Conservation (phyloP, 2,113 vertebrate species). For the Hymenochirus boettgeri region DNA sequence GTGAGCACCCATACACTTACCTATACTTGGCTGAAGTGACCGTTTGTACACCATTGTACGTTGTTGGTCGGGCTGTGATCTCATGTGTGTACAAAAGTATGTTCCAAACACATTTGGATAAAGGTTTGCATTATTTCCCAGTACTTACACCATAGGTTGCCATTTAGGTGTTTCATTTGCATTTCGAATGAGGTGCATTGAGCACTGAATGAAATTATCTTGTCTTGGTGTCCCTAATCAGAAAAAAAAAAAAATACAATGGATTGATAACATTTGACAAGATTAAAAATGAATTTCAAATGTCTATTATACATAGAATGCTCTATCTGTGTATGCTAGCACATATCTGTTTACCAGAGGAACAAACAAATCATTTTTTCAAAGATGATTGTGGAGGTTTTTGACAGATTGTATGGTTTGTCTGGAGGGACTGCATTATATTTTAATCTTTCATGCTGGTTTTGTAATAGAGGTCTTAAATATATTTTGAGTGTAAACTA, state of each 20-base stretch:
- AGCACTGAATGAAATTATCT: too few relatives aligned
- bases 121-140: too few relatives aligned
- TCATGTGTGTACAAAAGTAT: too few relatives aligned
- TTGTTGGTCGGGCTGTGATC: too few relatives aligned
- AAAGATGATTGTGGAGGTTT: conserved; percentile 25
- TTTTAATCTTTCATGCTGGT: conserved; percentile 40
- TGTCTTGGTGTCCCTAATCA: too few relatives aligned
- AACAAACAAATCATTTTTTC: conserved; percentile 15
- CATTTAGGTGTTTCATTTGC: too few relatives aligned
- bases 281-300: conserved; percentile 20
- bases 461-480: conserved; percentile 42
- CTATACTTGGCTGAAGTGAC: too few relatives aligned
- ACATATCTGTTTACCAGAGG: conserved; percentile 11
- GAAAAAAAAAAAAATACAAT: not conserved
- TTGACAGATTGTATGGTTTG: conserved; percentile 33
- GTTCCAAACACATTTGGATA: too few relatives aligned
- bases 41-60: too few relatives aligned
- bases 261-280: not conserved
- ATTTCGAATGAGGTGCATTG: too few relatives aligned
- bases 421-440: conserved; percentile 25
- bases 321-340: conserved; percentile 18
- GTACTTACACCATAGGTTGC: too few relatives aligned
- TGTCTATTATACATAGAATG: not conserved
- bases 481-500: conserved; percentile 40
- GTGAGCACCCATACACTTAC: too few relatives aligned